These are phyloP conservation scores for Oryzias dopingdopingensis DNA, from an alignment of 2,797 vertebrate species.

Conservation along the genomic window DNA sequence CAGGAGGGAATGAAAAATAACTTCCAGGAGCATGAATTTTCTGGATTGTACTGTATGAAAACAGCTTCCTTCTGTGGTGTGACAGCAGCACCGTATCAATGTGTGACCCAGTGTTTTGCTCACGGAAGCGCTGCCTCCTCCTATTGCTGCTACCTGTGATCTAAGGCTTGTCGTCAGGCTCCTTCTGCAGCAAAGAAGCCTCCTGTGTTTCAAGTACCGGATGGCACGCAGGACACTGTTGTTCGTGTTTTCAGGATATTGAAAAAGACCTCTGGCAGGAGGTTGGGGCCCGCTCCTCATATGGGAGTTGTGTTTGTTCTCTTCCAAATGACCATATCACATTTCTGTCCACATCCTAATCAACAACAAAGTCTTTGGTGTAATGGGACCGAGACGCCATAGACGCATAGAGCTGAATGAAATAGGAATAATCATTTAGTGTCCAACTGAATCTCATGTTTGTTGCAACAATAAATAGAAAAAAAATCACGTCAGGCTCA, in stretches of 20 bases:
- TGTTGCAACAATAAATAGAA: conserved; percentile 38
- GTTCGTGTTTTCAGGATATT: conserved; percentile 77
- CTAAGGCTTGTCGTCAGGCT: conserved; percentile 38
- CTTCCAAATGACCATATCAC: conserved; percentile 74
- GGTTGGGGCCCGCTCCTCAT: conserved; percentile 66
- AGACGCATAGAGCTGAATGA: neutral
- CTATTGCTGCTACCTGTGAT: conserved; percentile 69
- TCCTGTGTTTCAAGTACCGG: conserved; percentile 55
- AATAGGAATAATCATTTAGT: conserved; percentile 3
- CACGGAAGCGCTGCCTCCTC: conserved; percentile 53
- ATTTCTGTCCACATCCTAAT: conserved; percentile 65
- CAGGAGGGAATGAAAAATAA: neutral
- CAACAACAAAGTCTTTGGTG: conserved; percentile 38
- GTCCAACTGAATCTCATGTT: neutral
- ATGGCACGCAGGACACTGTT: conserved; percentile 51
- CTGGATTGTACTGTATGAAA: conserved; percentile 36
- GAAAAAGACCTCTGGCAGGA: conserved; percentile 79
- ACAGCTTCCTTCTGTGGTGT: conserved; percentile 33
- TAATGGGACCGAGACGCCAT: conserved; percentile 13
- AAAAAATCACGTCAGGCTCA: conserved; percentile 42
- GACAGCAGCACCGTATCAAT: conserved; percentile 24
- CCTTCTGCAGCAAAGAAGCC: conserved; percentile 42
- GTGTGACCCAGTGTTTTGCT: conserved; percentile 56
- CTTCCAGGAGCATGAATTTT: conserved; percentile 12
- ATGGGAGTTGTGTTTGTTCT: conserved; percentile 65